These are phyloP conservation scores for Cotesia chilonis DNA, from an alignment of 1,140 invertebrate species.

Conservation along the genomic window DNA sequence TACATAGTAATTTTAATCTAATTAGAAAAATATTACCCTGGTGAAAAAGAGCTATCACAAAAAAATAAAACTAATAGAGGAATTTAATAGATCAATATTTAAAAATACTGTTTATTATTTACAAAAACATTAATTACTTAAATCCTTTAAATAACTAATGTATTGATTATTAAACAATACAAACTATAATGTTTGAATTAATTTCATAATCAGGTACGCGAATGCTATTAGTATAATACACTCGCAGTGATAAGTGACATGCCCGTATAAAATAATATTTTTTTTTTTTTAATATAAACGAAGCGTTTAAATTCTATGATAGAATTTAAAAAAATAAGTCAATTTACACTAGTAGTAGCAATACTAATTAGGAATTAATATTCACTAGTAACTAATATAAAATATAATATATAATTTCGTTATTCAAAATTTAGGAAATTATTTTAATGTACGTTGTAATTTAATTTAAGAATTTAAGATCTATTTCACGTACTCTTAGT, in stretches of 20 bases:
- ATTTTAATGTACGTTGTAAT: neutral
- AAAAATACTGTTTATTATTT: too few relatives aligned
- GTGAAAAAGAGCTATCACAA: too few relatives aligned
- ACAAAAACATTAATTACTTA: neutral
- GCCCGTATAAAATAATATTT: neutral
- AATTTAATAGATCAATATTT: neutral
- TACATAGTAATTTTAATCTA: too few relatives aligned
- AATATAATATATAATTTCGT: slow-evolving; percentile 11
- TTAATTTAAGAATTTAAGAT: neutral
- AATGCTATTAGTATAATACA: slow-evolving; percentile 8
- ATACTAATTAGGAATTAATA: slow-evolving; percentile 6
- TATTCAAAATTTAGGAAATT: slow-evolving; percentile 9
- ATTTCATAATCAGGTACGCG: slow-evolving; percentile 18
- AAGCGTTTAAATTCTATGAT: neutral
- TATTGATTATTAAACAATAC: neutral
- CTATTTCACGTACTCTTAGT: slow-evolving; percentile 45
- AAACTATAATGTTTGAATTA: neutral
- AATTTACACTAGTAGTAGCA: slow-evolving; percentile 13
- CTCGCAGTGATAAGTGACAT: slow-evolving; percentile 12
- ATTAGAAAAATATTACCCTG: too few relatives aligned
- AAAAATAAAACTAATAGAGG: too few relatives aligned
- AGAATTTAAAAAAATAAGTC: neutral
- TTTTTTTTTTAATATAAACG: neutral
- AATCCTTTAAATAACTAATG: neutral
- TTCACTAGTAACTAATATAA: neutral